Conservation (phyloP, 2,797 vertebrate species). For the Sebastes hubbsi region DNA sequence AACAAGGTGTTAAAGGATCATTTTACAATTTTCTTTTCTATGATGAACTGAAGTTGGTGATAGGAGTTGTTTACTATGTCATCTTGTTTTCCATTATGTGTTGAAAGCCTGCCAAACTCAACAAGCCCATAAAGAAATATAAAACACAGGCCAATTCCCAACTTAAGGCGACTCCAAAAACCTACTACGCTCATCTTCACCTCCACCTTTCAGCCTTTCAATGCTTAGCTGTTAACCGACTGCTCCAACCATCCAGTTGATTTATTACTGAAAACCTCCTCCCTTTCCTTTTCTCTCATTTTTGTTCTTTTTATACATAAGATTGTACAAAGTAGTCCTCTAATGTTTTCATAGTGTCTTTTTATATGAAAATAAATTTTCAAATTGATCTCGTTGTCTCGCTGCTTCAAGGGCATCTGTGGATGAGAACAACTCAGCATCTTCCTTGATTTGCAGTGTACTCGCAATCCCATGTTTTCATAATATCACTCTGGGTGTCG, state of each 20-base stretch:
- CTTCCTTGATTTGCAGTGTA: slow-evolving; percentile 46
- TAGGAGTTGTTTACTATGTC: background rate
- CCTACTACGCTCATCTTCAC: slow-evolving; percentile 30
- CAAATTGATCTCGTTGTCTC: slow-evolving; percentile 73
- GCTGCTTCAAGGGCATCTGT: slow-evolving; percentile 49
- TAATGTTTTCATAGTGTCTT: slow-evolving; percentile 88
- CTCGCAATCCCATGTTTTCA: slow-evolving; percentile 51
- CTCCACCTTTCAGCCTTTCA: slow-evolving; percentile 33
- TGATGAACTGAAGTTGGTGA: slow-evolving; percentile 4
- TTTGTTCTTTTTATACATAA: slow-evolving; percentile 83
- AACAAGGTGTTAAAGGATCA: background rate
- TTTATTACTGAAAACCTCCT: slow-evolving; percentile 57
- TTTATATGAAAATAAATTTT: slow-evolving; percentile 89
- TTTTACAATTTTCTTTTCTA: background rate
- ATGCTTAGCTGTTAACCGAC: slow-evolving; percentile 63
- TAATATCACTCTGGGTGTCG: slow-evolving; percentile 50
- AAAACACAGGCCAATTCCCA: slow-evolving; percentile 20
- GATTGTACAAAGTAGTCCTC: slow-evolving; percentile 86
- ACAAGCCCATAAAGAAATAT: background rate
- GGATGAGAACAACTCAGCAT: slow-evolving; percentile 5
- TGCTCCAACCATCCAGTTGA: slow-evolving; percentile 57
- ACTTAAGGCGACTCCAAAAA: background rate
- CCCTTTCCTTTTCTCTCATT: slow-evolving; percentile 61
- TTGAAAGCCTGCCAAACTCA: slow-evolving; percentile 20
- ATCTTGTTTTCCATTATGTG: slow-evolving; percentile 30